A percentile compares a stretch with the other conserved stretches of the same genome.
Conservation (phyloP, 2,797 vertebrate genomes). For the Pseudocheirus occidentalis region DNA sequence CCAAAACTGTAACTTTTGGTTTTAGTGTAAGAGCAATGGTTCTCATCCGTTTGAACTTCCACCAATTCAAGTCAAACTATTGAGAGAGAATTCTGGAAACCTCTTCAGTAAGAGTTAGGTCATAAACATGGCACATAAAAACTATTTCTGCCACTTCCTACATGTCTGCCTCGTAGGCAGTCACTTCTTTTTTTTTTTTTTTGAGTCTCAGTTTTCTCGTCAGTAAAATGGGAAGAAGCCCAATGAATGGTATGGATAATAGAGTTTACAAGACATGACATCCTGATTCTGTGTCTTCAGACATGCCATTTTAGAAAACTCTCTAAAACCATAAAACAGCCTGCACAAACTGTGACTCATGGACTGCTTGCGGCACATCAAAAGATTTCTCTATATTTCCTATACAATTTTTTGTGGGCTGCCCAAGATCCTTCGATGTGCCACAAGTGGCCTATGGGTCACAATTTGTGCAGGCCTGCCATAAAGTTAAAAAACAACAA, state of each 20-base stretch:
- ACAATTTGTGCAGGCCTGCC: no score
- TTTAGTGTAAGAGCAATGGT: not conserved
- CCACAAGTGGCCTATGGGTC: no score
- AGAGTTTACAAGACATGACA: not conserved
- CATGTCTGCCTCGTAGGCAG: no score
- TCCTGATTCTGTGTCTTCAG: not conserved
- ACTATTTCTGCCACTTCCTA: not conserved
- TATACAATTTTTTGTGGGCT: no score
- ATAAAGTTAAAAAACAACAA: no score
- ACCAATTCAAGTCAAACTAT: not conserved
- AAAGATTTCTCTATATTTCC: no score
- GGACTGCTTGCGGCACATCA: no score
- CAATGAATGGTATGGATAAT: not conserved
- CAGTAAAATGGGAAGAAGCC: not conserved
- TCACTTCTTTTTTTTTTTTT: no score
- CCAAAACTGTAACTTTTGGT: not conserved
- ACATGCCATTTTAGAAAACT: not conserved
- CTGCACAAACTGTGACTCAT: no score
- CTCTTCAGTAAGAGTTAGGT: no score
- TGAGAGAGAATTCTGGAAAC: not conserved
- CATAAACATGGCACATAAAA: not conserved
- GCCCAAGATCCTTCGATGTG: no score
- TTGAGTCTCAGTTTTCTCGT: not conserved
- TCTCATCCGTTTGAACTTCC: not conserved
- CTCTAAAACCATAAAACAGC: not conserved